Evolutionary conservation across 2,113 vertebrate genomes (phyloP), one percentile per base, ranked within the genome.

Genomic region (Serranochromis macrocephalus): DNA sequence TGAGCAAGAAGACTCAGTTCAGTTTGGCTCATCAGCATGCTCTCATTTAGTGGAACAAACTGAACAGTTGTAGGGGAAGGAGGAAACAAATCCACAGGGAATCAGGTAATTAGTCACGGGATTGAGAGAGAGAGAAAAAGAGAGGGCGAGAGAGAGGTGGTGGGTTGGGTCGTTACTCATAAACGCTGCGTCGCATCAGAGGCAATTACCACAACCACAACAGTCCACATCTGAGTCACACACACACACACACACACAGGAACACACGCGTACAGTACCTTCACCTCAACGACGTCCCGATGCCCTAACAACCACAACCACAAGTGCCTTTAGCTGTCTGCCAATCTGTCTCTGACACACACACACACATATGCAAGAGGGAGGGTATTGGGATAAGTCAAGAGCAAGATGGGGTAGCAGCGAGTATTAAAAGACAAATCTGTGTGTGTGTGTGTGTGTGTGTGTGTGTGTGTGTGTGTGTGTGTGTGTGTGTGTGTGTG

Each of bases 91-190:
- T 93, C 95, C 92, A 86, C 82, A 58, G 94, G 95, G 94, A 94
- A 86, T 90, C 92, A 94, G 94, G 92, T 95, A 95, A 95, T 95
- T 95, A 95, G 94, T 94, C 90, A 92, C 88, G 88, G 92, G 91
- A 91, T 92, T 82, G 85, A 78, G 85, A 55, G 85, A 81, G 26
- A 49, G 58, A 61, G 81, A 24, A 81, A 82, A 75, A 80, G 85
- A 40, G 85, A 79, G 26, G 47, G 26, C 6, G 21, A 73, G 86
- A 81, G 75, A 61, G 85, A 24, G 83, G 71, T 42, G 80, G 89
- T 47, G 91, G 89, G 88, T 55, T 93, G 90, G 89, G 92, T 91
- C 85, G 90, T 88, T 93, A 88, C 88, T 92, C 91, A 93, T 94
- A 94, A 94, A 94, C 54, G 84, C 89, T 80, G 92, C 89, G 68